A percentile compares a stretch with the other conserved stretches of the same genome.
These are phyloP conservation scores for Boloria selene DNA, from an alignment of 2,888 invertebrate species.

Conservation along the genomic window DNA sequence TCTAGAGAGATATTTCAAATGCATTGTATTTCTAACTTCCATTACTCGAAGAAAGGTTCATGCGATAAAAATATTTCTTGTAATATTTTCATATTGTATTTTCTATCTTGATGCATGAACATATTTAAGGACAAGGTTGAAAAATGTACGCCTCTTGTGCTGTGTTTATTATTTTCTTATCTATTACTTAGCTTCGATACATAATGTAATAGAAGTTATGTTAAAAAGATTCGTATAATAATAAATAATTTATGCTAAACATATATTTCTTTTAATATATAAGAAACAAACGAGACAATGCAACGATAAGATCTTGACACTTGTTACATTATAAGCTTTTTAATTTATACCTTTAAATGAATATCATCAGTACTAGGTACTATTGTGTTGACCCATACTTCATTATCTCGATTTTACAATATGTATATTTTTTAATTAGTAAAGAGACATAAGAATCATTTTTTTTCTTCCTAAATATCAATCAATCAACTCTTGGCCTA, in stretches of 20 bases:
- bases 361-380: background rate
- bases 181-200: background rate
- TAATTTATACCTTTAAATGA: background rate
- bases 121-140: slow-evolving; percentile 11
- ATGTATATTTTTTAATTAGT: too few relatives aligned
- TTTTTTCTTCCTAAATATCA: too few relatives aligned
- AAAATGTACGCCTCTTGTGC: background rate
- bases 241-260: too few relatives aligned
- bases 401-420: too few relatives aligned
- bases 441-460: too few relatives aligned
- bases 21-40: slow-evolving; percentile 30
- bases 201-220: background rate
- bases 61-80: slow-evolving; percentile 21
- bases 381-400: background rate
- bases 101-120: slow-evolving; percentile 15
- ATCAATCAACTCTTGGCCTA: too few relatives aligned
- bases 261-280: background rate
- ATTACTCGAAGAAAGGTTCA: slow-evolving; percentile 21
- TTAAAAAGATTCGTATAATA: too few relatives aligned
- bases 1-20: slow-evolving; percentile 40
- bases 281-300: background rate
- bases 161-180: background rate
- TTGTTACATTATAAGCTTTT: background rate
- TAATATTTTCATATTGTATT: slow-evolving; percentile 23
- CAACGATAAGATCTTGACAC: slow-evolving; percentile 4